Evolutionary conservation across 2,797 vertebrate species (phyloP).

Genomic region (Pseudochirops corinnae): DNA sequence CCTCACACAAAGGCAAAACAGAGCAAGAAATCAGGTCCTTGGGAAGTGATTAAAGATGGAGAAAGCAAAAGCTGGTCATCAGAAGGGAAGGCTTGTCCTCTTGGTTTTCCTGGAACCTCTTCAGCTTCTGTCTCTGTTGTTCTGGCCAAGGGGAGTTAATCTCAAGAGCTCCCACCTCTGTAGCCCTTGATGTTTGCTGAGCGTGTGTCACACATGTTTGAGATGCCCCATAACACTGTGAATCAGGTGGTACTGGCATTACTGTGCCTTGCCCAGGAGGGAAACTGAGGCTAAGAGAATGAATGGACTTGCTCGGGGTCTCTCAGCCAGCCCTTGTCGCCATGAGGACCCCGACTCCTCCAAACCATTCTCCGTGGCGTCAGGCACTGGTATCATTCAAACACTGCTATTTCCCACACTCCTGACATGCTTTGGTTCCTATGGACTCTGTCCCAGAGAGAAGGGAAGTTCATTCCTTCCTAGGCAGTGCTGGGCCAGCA

Average conservation of each 20-base stretch:
- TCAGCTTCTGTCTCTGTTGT: conserved; percentile 12
- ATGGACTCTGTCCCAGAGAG: not conserved
- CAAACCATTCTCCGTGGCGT: not conserved
- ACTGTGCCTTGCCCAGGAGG: not conserved
- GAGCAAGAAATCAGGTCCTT: conserved; percentile 24
- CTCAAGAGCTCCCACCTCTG: not conserved
- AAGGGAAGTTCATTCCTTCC: not conserved
- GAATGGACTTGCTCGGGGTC: not conserved
- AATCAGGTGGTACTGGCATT: no score
- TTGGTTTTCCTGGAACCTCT: conserved; percentile 19
- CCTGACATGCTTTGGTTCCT: not conserved
- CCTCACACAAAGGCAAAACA: not conserved
- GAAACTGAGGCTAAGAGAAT: not conserved
- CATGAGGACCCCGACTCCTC: not conserved
- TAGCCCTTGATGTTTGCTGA: not conserved
- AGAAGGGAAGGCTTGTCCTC: conserved; percentile 7
- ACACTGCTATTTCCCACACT: not conserved
- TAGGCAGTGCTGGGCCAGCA: not conserved
- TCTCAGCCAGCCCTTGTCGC: not conserved
- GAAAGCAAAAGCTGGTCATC: conserved; percentile 17
- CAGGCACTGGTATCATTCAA: not conserved
- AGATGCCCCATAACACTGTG: not conserved
- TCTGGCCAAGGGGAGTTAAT: conserved; percentile 29
- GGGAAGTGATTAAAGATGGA: conserved; percentile 30
- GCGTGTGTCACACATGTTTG: no score